These are phyloP conservation scores for Felis catus DNA, from an alignment of 2,113 vertebrate genomes.

Conservation along the genomic window F.catus_Fca126_mat1.0 CM031419.1:195839001-195839500, in stretches of 20 bases:
- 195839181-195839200: slow-evolving; percentile 11
- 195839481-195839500: background rate
- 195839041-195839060: slow-evolving; percentile 52
- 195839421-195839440: background rate
- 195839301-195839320: background rate
- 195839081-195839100: background rate
- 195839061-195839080: background rate
- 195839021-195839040: background rate
- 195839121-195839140: background rate
- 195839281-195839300: background rate
- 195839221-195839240: background rate
- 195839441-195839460: background rate
- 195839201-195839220: background rate
- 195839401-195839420: background rate
- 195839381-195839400: background rate
- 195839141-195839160: slow-evolving; percentile 6
- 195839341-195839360: background rate
- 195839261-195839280: background rate
- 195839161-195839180: slow-evolving; percentile 5
- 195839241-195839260: background rate
- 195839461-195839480: background rate
- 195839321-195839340: background rate
- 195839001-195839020: background rate
- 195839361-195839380: background rate
- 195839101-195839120: background rate